Evolutionary conservation across 2,888 invertebrate genomes (phyloP), one percentile per base, ranked within the genome.

Genomic region (Synanthedon tipuliformis): DNA sequence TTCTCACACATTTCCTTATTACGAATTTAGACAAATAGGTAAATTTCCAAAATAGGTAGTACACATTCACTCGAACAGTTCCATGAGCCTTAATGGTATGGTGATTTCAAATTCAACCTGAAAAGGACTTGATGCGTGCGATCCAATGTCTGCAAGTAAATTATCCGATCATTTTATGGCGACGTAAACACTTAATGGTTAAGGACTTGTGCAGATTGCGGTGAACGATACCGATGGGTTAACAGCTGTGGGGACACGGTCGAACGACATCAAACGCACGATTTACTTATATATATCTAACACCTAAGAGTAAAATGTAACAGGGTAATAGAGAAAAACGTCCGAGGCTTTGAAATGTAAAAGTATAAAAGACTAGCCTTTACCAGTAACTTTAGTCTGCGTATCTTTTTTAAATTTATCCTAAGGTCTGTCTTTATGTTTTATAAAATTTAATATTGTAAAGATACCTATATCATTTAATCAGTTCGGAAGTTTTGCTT

Each of bases 201-300:
- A 54, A 50, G 59, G 66, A 69, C 70, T 67, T 71, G 67, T 62
- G 61, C 65, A 63, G 68, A 75, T 72, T 63, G 64, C 61, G 59
- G 62, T 52, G 53, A 52, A 41, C 13, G 69, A 68, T 69, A 69
- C 53, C 45, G 54, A 57, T 57, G 55, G 48, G 51, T 12, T 13
- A 52, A 60, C 56, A 53, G 57, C 55, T 55, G 54, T 53, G 51
- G 50, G 15, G 52, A 48, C 53, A 55, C 54, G 50, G 52, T 56
- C 54, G 55, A 54, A 50, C 52, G 50, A 50, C 53, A 53, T 52
- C 13, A 45, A 45, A 45, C 13, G 45, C 45, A 45, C 45, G 45
- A 45, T 15, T 45, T 45, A 45, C 45, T 15, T 12, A 45, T n/a
- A 45, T n/a, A 45, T 45, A 45, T 15, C 15, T 45, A n/a, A 45